These are phyloP conservation scores for Numenius phaeopus DNA, from an alignment of 2,797 vertebrate genomes.

Conservation along the genomic window DNA sequence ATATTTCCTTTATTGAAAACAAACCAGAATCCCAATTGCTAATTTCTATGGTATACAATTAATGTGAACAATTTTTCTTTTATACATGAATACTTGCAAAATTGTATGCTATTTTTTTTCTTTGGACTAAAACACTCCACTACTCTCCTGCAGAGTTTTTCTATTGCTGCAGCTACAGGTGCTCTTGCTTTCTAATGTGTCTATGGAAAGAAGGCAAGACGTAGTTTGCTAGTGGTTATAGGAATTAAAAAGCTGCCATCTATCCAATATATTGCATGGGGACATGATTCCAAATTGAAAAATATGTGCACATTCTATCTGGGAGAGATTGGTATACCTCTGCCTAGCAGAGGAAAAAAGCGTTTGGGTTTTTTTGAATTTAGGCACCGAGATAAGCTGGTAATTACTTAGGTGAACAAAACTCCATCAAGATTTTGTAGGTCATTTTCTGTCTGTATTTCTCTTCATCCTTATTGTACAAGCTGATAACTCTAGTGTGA, in stretches of 20 bases:
- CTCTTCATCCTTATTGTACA: background rate
- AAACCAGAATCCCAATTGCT: background rate
- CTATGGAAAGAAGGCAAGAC: background rate
- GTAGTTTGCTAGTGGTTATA: background rate
- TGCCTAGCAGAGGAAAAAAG: background rate
- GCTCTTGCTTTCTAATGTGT: background rate
- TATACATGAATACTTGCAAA: background rate
- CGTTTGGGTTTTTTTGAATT: background rate
- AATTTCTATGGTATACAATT: background rate
- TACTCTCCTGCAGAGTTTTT: background rate
- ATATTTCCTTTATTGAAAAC: background rate
- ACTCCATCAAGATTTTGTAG: background rate
- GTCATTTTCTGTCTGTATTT: too few relatives aligned
- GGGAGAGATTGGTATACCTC: background rate
- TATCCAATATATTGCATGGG: rapidly evolving
- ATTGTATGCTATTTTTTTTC: background rate
- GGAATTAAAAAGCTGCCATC: background rate
- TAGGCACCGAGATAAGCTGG: background rate
- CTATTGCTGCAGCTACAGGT: background rate
- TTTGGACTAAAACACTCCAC: background rate
- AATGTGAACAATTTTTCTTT: too few relatives aligned
- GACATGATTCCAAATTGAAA: background rate
- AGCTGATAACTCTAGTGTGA: background rate
- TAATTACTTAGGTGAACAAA: background rate
- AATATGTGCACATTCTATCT: background rate